Base-by-base conservation (phyloP, 2,113 vertebrate species). In the Copsychus sechellarum region DNA sequence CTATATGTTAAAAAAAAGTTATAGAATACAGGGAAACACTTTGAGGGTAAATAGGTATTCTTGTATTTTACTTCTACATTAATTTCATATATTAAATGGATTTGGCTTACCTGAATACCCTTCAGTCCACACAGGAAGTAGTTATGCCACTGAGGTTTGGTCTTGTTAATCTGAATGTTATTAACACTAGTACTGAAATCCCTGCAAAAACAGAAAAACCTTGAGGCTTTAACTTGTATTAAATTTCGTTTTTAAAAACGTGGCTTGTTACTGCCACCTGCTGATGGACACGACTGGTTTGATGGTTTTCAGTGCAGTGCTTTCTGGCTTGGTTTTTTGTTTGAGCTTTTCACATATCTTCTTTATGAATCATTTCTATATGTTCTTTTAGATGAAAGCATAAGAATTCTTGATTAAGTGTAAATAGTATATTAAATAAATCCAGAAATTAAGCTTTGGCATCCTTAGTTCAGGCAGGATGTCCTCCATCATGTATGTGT, bases 61-160 rank as follows among this genome's bases (percentile, higher is more conserved):
- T 53, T 87, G 0, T 67, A 40, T 74, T 61, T 90, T 45, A 64
- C 9, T 65, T 64, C 57, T 64, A 65, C 21, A 18, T 42, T 33
- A 17, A 45, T 83, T 81, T 65, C 2, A 0, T 20, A 87, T 78
- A 5, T 56, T 64, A 94, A 94, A 92, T 47, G 26, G 29, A 84
- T 90, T 69, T 92, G 66, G 62, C 96, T 97, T 98, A 99, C 99
- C 99, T 99, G 98, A 95, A 99, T 98, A 92, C 99, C 99, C 98
- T 99, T 99, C 67, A 99, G 97, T 87, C 99, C 99, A 97, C 99
- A 99, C n/a, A 99, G 98, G 97, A 99, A 99, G 96, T 99, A 99
- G 97, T 99, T 99, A 97, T 99, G 96, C 99, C 99, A 99, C 12
- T 98, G 97, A 96, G 99, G 99, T 95, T 99, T 98, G 11, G 98